Evolutionary conservation across 2,797 vertebrate species (phyloP), one percentile per base, ranked within the genome.

Genomic region (Vespertilio murinus): DNA sequence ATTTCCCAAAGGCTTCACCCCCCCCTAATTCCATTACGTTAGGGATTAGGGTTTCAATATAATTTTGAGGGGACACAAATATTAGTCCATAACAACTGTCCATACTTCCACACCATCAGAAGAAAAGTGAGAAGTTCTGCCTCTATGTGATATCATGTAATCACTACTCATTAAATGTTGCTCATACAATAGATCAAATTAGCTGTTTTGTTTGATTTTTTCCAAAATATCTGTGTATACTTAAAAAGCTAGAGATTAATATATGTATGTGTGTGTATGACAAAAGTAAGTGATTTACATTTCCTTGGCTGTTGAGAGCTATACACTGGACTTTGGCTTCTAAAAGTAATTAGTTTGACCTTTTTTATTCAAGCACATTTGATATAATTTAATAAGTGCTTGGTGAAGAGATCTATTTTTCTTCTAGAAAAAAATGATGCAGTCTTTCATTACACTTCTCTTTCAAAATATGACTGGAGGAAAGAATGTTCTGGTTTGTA

Each of bases 281-380:
- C 33, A 47, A 87, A 74, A 56, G 33, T n/a, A 75, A 22, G 6
- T 54, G n/a, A 73, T 91, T 89, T 77, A 61, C 5, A 71, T 71
- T 90, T 91, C 47, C 61, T 38, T 52, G 64, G 10, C 42, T 92
- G 6, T 70, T 94, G 80, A 91, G 61, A 92, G 22, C 8, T 88
- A 88, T 75, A 83, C 85, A 33, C 54, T 74, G 54, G 70, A 67
- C 40, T 93, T 74, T 91, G 83, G 52, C 1, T 67, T 71, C 25
- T 35, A 90, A 78, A 74, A 88, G 25, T 64, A 94, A 88, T 94
- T 93, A n/a, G 12, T 52, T 96, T 83, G 91, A 75, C 64, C 20
- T 83, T 14, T 64, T 14, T 17, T n/a, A 71, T 78, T 71, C 75
- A 82, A 96, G 85, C 47, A 52, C 47, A 84, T 33, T 75, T 75